Evolutionary conservation across 2,797 vertebrate species (phyloP), one percentile per base, ranked within the genome.

Genomic region (Ficedula albicollis): DNA sequence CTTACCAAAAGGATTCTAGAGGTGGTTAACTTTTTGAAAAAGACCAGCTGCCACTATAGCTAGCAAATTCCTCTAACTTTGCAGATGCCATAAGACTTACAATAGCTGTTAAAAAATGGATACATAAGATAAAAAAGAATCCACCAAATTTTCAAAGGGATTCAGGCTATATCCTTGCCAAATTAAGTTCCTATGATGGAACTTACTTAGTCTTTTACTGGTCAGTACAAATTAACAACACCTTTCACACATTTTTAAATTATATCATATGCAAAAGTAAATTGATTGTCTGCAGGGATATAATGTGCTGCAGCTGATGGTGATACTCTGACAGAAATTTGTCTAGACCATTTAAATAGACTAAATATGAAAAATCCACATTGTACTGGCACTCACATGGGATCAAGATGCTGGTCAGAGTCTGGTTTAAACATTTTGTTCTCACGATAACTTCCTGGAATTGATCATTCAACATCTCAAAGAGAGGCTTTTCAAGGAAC

Each of bases 171-270:
- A 83, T 81, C 29, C 36, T 73, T 62, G 54, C 43, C 66, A 78
- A 88, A 76, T 69, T 55, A 88, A 62, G 36, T 58, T 94, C 32
- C 72, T 41, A 29, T 54, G 72, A 77, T 34, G 80, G 39, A 91
- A 75, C 11, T 54, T 68, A 23, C 11, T 54, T 64, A 21, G 34
- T 81, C 38, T 84, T 95, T 86, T 68, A 75, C 39, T 66, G 29
- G 36, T 64, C 29, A 74, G 27, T 49, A 62, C 20, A 90, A 93
- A 79, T 91, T 84, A 93, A 75, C 18, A 69, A 38, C 43, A 88
- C 16, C 48, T 95, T 95, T 85, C n/a, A 69, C 60, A 81, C 10
- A 70, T 83, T 89, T 94, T 89, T 54, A 91, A 90, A 76, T 21
- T 27, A 9, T n/a, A 78, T 38, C 18, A 56, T 19, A 21, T 72